A percentile compares a stretch with the other conserved stretches of the same genome.
These are phyloP conservation scores for Arion vulgaris DNA, from an alignment of 1,140 invertebrate species.

Conservation along the genomic window DNA sequence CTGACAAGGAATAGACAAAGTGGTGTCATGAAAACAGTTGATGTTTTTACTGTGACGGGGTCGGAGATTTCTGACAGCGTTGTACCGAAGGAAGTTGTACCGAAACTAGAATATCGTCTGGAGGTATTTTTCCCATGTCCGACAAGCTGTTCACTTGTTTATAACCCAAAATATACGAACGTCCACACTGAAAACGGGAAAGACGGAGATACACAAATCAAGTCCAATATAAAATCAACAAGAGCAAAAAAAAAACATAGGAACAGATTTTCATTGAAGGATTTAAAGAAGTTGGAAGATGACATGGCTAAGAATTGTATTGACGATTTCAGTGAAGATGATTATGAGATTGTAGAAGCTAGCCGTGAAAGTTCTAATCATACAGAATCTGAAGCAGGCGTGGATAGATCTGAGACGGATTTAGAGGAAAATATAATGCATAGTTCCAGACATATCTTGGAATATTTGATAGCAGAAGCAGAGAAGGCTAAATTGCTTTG, in stretches of 20 bases:
- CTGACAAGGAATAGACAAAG: not conserved
- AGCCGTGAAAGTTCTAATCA: not conserved
- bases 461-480: conserved; percentile 3
- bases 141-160: conserved; percentile 31
- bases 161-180: conserved; percentile 44
- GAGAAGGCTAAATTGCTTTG: conserved; percentile 20
- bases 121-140: conserved; percentile 40
- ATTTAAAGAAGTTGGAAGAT: not conserved
- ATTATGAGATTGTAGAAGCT: not conserved
- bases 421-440: not conserved
- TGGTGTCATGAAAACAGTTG: conserved; percentile 6
- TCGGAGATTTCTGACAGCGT: not conserved
- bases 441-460: not conserved
- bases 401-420: not conserved
- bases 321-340: conserved; percentile 1
- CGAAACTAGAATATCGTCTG: conserved; percentile 8
- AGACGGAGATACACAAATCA: conserved; percentile 19
- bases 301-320: not conserved
- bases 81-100: not conserved
- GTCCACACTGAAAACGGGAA: conserved; percentile 4
- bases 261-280: not conserved
- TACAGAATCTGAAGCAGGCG: not conserved
- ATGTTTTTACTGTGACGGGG: not conserved
- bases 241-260: not conserved
- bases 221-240: not conserved